These are phyloP conservation scores for Ursus arctos DNA, from an alignment of 2,113 vertebrate species.

Conservation along the genomic window DNA sequence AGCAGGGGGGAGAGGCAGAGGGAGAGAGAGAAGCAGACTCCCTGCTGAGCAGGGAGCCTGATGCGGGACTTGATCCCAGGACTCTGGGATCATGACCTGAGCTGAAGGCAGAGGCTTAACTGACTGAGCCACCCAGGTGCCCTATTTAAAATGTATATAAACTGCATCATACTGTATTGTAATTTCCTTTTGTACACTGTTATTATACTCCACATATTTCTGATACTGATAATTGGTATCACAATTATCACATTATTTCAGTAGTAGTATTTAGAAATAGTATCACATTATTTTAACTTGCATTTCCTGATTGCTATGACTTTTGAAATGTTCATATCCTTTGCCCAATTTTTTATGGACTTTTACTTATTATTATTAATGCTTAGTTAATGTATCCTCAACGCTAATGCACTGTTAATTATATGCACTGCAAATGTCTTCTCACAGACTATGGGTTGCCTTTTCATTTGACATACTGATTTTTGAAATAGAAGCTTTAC, in stretches of 20 bases:
- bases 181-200: background rate
- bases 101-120: no score
- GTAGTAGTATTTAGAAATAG: background rate
- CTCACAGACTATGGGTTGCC: background rate
- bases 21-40: no score
- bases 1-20: no score
- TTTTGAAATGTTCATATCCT: background rate
- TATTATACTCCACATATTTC: background rate
- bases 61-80: no score
- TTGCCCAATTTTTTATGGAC: background rate
- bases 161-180: background rate
- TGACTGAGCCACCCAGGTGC: no score
- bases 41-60: no score
- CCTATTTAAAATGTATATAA: background rate
- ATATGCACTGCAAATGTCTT: background rate
- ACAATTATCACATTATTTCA: background rate
- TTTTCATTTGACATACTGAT: background rate
- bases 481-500: background rate
- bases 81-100: no score
- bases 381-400: background rate
- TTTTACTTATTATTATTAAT: background rate
- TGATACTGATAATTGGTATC: background rate
- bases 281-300: background rate
- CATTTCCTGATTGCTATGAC: background rate
- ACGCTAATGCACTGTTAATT: background rate